These are phyloP conservation scores for Zalophus californianus DNA, from an alignment of 2,797 vertebrate genomes.

Conservation along the genomic window DNA sequence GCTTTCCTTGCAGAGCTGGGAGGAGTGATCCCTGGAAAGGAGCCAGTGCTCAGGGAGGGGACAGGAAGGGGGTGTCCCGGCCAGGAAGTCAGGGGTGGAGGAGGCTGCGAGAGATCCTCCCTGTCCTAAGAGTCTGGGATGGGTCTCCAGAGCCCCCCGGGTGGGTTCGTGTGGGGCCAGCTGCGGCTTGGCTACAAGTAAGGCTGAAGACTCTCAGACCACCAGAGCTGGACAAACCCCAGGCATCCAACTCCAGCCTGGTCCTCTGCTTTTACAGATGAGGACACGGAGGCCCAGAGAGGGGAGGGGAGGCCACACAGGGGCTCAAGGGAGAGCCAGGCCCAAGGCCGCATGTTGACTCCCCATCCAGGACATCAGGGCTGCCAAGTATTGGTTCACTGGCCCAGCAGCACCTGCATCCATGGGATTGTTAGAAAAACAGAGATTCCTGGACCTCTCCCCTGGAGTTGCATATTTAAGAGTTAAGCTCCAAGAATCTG, in stretches of 20 bases:
- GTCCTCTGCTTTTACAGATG: not conserved
- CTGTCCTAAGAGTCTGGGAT: not conserved
- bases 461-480: not conserved
- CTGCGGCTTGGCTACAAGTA: not conserved
- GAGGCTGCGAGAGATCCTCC: not conserved
- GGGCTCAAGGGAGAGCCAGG: not conserved
- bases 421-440: not conserved
- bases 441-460: not conserved
- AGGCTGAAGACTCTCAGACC: not conserved
- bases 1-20: not conserved
- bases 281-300: not conserved
- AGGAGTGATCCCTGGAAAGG: slow-evolving; percentile 53
- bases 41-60: slow-evolving; percentile 33
- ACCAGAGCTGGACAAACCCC: not conserved
- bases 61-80: not conserved
- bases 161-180: not conserved
- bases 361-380: not conserved
- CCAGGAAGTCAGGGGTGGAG: not conserved
- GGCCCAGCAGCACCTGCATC: not conserved
- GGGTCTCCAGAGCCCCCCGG: not conserved
- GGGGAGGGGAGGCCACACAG: not conserved
- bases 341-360: not conserved
- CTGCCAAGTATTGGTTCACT: not conserved
- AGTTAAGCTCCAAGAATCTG: not conserved
- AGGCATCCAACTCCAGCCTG: not conserved